phyloP scores from a whole-genome alignment of 2,113 vertebrate species.

The Cathartes aura region DNA sequence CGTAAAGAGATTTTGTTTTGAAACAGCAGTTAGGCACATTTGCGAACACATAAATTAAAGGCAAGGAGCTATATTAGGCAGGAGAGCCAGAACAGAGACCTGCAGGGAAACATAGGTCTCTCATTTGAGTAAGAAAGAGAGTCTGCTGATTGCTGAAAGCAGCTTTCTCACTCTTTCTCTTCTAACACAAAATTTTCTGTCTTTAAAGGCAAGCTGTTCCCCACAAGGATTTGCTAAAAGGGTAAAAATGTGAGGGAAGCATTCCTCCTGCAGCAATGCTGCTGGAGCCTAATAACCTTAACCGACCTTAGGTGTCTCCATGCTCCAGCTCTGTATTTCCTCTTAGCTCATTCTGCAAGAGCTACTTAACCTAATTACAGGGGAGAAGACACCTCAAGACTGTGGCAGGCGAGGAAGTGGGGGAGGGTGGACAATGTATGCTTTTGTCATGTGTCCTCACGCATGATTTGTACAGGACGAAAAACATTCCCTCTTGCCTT shows the following conservation, averaged over 20 bases:
- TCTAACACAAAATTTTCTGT: background rate
- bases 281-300: background rate
- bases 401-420: background rate
- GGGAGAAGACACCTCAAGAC: conserved; percentile 9
- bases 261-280: background rate
- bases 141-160: background rate
- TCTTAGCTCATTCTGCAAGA: conserved; percentile 30
- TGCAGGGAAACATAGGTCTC: background rate
- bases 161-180: background rate
- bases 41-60: background rate
- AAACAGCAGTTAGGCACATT: background rate
- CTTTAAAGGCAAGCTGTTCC: background rate
- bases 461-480: background rate
- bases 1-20: background rate
- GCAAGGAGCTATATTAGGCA: background rate
- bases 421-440: background rate
- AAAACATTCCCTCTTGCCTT: background rate
- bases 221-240: background rate
- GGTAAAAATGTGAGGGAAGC: background rate
- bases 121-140: background rate
- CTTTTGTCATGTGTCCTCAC: background rate
- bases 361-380: conserved; percentile 52
- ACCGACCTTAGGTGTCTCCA: background rate
- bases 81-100: background rate
- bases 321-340: background rate